Conservation (phyloP, 2,888 invertebrate species). For the Brachyptera risi region DNA sequence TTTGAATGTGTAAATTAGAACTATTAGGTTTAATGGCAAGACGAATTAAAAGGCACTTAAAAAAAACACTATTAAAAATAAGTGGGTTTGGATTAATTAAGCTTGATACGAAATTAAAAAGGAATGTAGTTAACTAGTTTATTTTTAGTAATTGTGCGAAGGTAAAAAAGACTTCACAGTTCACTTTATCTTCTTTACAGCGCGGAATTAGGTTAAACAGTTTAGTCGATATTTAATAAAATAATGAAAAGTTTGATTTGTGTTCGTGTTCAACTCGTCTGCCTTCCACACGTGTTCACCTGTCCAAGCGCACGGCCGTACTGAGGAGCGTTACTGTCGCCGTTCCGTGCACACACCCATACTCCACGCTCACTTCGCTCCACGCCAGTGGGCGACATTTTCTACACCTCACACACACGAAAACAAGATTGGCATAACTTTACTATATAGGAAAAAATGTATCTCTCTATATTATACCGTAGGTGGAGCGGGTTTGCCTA, state of each 20-base stretch:
- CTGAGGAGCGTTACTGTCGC: not conserved
- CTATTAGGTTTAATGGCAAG: too few species aligned
- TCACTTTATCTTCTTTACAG: too few species aligned
- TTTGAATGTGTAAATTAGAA: too few species aligned
- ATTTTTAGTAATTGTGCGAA: too few species aligned
- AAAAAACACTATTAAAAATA: not conserved
- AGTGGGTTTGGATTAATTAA: not conserved
- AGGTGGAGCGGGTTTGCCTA: slow-evolving; percentile 7
- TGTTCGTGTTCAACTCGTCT: too few species aligned
- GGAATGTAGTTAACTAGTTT: too few species aligned
- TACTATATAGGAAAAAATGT: not conserved
- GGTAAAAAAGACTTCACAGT: too few species aligned
- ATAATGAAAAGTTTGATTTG: too few species aligned
- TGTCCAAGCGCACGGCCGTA: not conserved
- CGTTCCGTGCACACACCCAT: too few species aligned
- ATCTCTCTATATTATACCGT: not conserved
- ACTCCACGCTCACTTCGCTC: not conserved
- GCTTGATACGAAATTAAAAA: not conserved
- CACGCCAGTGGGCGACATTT: slow-evolving; percentile 6
- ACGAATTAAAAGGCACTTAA: too few species aligned
- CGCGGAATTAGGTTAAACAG: too few species aligned
- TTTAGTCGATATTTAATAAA: too few species aligned
- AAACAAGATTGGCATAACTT: slow-evolving; percentile 8
- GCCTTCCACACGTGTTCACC: not conserved
- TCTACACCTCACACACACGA: not conserved